These are phyloP conservation scores for Uromys caudimaculatus DNA, from an alignment of 2,797 vertebrate genomes.

Conservation along the genomic window DNA sequence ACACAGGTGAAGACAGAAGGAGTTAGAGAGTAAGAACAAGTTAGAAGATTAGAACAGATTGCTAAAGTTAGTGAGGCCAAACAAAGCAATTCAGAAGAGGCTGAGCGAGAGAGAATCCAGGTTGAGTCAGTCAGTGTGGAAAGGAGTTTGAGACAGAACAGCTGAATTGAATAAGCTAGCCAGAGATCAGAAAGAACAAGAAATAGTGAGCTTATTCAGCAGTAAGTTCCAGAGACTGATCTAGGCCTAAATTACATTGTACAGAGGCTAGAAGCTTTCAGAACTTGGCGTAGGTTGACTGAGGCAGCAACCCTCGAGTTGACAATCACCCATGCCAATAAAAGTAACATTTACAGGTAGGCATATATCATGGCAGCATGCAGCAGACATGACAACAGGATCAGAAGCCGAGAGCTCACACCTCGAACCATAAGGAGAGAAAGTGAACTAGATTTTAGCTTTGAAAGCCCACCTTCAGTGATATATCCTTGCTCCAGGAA, in stretches of 20 bases:
- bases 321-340: background rate
- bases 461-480: background rate
- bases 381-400: background rate
- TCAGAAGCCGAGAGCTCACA: background rate
- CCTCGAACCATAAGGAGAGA: background rate
- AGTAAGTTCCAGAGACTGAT: background rate
- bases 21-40: background rate
- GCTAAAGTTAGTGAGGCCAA: background rate
- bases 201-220: background rate
- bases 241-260: background rate
- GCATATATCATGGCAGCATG: background rate
- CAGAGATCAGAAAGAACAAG: background rate
- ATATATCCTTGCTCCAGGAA: background rate
- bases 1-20: background rate
- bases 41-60: background rate
- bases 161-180: background rate
- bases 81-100: background rate
- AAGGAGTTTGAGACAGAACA: background rate
- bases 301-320: background rate
- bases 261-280: background rate
- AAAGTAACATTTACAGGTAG: background rate
- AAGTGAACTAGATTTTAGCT: background rate
- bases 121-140: background rate
- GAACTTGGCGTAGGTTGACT: background rate
- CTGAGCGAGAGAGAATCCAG: background rate